These are phyloP conservation scores for Apus apus DNA, from an alignment of 2,113 vertebrate species.

Conservation along the genomic window DNA sequence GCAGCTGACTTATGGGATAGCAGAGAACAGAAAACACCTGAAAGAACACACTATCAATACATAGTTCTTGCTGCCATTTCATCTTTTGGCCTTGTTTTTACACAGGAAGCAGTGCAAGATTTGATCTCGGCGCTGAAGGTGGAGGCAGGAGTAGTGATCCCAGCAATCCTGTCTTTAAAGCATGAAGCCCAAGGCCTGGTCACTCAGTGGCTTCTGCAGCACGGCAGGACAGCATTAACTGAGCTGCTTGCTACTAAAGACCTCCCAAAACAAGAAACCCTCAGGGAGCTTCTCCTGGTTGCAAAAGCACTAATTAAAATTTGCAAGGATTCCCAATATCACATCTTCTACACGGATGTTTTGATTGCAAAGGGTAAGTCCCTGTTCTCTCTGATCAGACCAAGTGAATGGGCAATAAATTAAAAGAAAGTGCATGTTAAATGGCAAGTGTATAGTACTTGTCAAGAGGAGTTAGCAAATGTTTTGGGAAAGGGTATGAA, in stretches of 20 bases:
- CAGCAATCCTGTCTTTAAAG: constrained; percentile 85
- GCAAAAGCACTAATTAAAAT: constrained; percentile 78
- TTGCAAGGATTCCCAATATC: constrained; percentile 73
- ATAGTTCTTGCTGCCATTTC: background rate
- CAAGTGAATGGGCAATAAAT: background rate
- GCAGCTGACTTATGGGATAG: background rate
- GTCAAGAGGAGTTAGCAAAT: background rate
- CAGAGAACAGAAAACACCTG: background rate
- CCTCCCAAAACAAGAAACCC: constrained; percentile 56
- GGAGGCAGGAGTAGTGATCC: constrained; percentile 71
- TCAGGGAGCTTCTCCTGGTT: constrained; percentile 75
- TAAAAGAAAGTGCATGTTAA: background rate
- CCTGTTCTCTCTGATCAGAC: background rate
- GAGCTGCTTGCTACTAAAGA: constrained; percentile 42
- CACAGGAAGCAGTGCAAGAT: constrained; percentile 87
- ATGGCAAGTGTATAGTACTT: background rate
- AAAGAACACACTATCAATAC: background rate
- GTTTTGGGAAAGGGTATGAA: background rate
- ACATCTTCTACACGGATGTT: constrained; percentile 83
- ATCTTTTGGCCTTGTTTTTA: background rate
- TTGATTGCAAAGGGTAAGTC: constrained; percentile 82
- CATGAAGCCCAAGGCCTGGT: constrained; percentile 76
- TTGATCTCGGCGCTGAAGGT: constrained; percentile 80
- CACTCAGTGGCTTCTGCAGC: constrained; percentile 83
- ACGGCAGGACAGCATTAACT: constrained; percentile 74